Base-by-base conservation (phyloP, 2,888 invertebrate genomes). In the Lepidocyrtinus sp. region DNA sequence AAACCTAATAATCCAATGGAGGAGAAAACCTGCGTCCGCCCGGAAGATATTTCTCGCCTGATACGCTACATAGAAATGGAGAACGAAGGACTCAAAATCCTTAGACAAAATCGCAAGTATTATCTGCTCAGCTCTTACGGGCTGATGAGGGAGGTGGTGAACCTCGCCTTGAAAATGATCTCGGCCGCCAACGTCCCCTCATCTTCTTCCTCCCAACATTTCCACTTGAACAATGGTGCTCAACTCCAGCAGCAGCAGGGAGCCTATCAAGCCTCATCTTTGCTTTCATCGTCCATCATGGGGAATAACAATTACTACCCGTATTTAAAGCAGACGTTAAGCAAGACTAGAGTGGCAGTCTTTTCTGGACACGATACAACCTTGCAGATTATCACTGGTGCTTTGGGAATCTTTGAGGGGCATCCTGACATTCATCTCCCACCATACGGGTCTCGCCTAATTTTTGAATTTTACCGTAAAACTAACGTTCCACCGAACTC, bases 311-410 rank as follows among this genome's bases (percentile, higher is more conserved):
- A 75, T 36, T 80, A 82, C 45, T 76, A 79, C 59, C 80, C 80
- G 45, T 73, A 81, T 36, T 45, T 67, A 15, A 75, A 75, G 46
- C 65, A 71, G 5, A 55, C 55, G 5, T 68, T 72, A 19, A 74
- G 75, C 22, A 83, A 82, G 0, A 81, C 81, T 21, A 93, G 93
- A 87, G 91, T 96, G 75, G 93, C 95, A 0, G 87, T 96, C 0
- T 96, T 95, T 88, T 97, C 97, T 0, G 97, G 97, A 0, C 98
- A 98, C 87, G 98, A 98, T 88, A 94, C 95, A 87, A 97, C 97
- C 0, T 88, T 98, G 46, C 94, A 96, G 87, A 95, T 96, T 83
- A 89, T 98, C 46, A 92, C 95, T 0, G 90, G 94, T 1, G 95
- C 96, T 0, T 88, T 98, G 65, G 96, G 97, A 0, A 89, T 96